Percentiles rank a stretch among this genome's conserved stretches.
These are phyloP conservation scores for Pteropus rufus DNA, from an alignment of 2,797 vertebrate genomes.

Conservation along the genomic window DNA sequence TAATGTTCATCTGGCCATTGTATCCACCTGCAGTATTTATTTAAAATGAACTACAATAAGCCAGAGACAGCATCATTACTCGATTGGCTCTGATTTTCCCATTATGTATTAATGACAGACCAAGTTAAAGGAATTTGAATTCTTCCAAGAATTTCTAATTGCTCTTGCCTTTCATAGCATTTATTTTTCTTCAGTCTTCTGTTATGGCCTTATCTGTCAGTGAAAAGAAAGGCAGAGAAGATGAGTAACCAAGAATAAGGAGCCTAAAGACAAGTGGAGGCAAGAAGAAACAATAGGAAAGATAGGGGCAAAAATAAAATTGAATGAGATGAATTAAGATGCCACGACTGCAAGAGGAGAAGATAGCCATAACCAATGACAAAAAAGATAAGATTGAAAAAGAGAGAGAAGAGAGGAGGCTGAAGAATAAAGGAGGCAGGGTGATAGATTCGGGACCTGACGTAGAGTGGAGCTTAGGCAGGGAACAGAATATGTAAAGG, in stretches of 20 bases:
- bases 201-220: background rate
- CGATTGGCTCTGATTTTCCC: constrained; percentile 12
- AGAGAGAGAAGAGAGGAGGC: background rate
- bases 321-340: background rate
- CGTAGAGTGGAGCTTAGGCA: background rate
- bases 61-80: constrained; percentile 28
- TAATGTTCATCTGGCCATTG: background rate
- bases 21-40: constrained; percentile 60
- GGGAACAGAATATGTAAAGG: background rate
- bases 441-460: background rate
- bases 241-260: background rate
- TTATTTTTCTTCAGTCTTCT: background rate
- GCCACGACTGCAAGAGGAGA: background rate
- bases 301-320: background rate
- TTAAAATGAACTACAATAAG: constrained; percentile 35
- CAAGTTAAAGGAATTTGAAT: background rate
- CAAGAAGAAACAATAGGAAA: background rate
- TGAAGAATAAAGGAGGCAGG: background rate
- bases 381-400: background rate
- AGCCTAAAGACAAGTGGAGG: background rate
- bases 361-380: background rate
- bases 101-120: background rate
- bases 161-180: background rate
- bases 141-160: background rate
- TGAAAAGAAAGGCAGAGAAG: background rate